Evolutionary conservation across 2,888 invertebrate genomes (phyloP).

Genomic region (Netelia virgata): DNA sequence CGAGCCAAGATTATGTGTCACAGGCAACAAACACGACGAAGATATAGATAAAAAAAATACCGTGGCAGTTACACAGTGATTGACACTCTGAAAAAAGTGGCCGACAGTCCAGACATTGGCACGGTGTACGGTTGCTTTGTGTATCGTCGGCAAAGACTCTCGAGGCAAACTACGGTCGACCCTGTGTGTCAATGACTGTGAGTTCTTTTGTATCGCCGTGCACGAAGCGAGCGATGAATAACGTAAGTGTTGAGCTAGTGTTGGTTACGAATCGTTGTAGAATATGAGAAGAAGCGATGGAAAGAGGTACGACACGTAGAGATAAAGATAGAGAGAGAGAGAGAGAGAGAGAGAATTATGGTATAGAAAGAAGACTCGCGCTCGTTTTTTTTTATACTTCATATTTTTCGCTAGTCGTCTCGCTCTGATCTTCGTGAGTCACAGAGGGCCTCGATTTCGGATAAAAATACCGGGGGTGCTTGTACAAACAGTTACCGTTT

Average conservation of each 20-base stretch:
- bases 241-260: conserved; percentile 43
- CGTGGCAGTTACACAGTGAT: background rate
- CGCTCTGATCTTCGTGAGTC: conserved; percentile 80
- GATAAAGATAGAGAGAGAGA: conserved; percentile 65
- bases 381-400: conserved; percentile 55
- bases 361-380: conserved; percentile 43
- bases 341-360: conserved; percentile 51
- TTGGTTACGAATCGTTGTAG: conserved; percentile 34
- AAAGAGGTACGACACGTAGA: too few relatives aligned
- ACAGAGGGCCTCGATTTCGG: conserved; percentile 73
- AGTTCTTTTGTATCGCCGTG: conserved; percentile 47
- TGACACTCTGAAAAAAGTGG: background rate
- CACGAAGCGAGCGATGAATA: conserved; percentile 51
- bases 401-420: conserved; percentile 40
- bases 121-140: background rate
- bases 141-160: background rate
- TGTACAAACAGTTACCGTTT: conserved; percentile 81
- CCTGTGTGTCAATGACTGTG: background rate
- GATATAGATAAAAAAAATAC: conserved; percentile 35
- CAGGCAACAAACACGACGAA: conserved; percentile 39
- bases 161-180: too few relatives aligned
- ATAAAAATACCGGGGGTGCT: conserved; percentile 80
- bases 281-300: conserved; percentile 25
- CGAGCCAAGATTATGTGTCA: conserved; percentile 49
- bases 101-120: background rate